Evolutionary conservation across 1,140 invertebrate genomes (phyloP).

Genomic region (Drosophila insularis): DNA sequence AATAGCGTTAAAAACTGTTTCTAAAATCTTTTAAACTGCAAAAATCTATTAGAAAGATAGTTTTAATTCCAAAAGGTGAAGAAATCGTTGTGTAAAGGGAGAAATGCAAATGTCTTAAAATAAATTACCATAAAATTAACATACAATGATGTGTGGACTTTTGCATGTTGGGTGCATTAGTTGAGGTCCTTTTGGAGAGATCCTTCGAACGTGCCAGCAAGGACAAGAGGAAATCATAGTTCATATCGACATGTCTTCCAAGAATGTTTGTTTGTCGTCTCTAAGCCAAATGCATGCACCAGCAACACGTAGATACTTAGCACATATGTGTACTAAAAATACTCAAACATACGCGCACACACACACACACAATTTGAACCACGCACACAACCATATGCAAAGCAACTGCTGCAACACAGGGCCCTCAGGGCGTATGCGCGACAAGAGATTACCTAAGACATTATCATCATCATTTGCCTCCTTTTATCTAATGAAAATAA

Average conservation of each 20-base stretch:
- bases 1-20: no score
- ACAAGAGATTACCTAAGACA: slow-evolving; percentile 12
- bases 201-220: not conserved
- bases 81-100: not conserved
- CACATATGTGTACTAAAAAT: not conserved
- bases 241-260: not conserved
- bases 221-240: not conserved
- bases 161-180: not conserved
- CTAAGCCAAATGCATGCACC: slow-evolving; percentile 59
- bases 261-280: not conserved
- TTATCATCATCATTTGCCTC: slow-evolving; percentile 13
- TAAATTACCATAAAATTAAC: not conserved
- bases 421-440: slow-evolving; percentile 51
- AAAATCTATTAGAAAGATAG: no score
- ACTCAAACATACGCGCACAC: slow-evolving; percentile 47
- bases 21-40: no score
- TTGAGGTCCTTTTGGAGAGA: not conserved
- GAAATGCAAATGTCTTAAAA: no score
- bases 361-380: not conserved
- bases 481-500: slow-evolving; percentile 64
- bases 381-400: slow-evolving; percentile 16
- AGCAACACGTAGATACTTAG: slow-evolving; percentile 55
- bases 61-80: not conserved
- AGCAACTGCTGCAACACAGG: slow-evolving; percentile 19
- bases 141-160: not conserved